phyloP scores from a whole-genome alignment of 23 tunicate species.

The Halocynthia roretzi region DNA sequence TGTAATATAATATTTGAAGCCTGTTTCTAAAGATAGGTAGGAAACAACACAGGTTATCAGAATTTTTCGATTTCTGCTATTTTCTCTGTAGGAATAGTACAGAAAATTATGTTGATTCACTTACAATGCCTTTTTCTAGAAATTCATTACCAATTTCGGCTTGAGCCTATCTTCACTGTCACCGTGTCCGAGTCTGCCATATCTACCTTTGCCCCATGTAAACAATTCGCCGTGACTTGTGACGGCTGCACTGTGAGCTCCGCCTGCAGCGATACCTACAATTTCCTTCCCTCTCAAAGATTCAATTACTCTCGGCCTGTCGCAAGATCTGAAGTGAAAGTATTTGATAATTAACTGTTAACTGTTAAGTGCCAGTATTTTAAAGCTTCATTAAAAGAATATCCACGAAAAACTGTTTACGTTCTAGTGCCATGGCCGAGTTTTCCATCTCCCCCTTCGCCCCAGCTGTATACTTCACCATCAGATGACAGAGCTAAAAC shows the following conservation, averaged over 20 bases:
- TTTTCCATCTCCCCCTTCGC: slow-evolving; percentile 87
- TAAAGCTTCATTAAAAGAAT: background rate
- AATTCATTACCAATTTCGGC: slow-evolving; percentile 57
- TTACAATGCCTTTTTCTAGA: background rate
- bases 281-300: slow-evolving; percentile 36
- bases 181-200: slow-evolving; percentile 80
- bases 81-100: too few species aligned
- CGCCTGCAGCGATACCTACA: slow-evolving; percentile 65
- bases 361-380: background rate
- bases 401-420: slow-evolving; percentile 21
- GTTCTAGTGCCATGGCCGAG: slow-evolving; percentile 79
- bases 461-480: slow-evolving; percentile 90
- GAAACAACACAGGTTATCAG: too few species aligned
- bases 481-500: slow-evolving; percentile 57
- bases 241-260: slow-evolving; percentile 80
- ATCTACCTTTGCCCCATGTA: slow-evolving; percentile 93
- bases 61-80: too few species aligned
- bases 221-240: slow-evolving; percentile 30
- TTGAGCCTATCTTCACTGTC: slow-evolving; percentile 61
- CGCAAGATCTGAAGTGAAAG: slow-evolving; percentile 35
- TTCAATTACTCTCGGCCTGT: slow-evolving; percentile 68
- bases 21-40: too few species aligned
- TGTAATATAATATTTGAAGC: too few species aligned
- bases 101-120: too few species aligned
- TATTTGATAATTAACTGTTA: background rate